A percentile compares a stretch with the other conserved stretches of the same genome.
Evolutionary conservation across 2,797 vertebrate species (phyloP).

Genomic region (Kryptolebias ocellatus): DNA sequence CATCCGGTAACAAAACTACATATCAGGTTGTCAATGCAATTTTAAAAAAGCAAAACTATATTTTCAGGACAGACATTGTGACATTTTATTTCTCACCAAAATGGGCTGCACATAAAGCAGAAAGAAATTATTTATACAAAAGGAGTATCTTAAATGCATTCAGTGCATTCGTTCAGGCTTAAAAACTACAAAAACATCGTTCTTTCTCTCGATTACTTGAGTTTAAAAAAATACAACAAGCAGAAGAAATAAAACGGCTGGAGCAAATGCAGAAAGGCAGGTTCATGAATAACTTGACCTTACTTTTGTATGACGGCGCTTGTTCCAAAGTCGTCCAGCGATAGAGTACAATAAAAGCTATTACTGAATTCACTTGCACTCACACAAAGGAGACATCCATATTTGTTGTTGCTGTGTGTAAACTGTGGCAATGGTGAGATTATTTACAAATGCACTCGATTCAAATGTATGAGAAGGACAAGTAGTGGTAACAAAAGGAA

Average conservation of each 20-base stretch:
- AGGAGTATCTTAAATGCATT: background rate
- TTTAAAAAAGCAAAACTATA: too few relatives aligned
- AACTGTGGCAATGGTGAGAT: conserved; percentile 45
- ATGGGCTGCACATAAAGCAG: too few relatives aligned
- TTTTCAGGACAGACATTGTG: too few relatives aligned
- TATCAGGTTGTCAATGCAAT: too few relatives aligned
- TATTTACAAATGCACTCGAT: conserved; percentile 63
- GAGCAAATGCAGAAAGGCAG: conserved; percentile 37
- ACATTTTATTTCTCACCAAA: too few relatives aligned
- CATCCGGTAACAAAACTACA: too few relatives aligned
- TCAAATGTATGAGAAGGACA: conserved; percentile 44
- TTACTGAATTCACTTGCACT: conserved; percentile 35
- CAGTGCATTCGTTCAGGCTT: background rate
- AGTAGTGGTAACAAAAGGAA: conserved; percentile 42
- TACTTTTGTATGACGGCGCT: conserved; percentile 33
- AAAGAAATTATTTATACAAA: too few relatives aligned
- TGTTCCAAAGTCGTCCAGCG: conserved; percentile 39
- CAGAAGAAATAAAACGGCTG: conserved; percentile 15
- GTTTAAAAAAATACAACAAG: conserved; percentile 48
- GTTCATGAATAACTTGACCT: conserved; percentile 62
- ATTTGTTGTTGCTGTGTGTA: conserved; percentile 29
- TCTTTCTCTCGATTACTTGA: conserved; percentile 40
- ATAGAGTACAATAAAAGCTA: conserved; percentile 41
- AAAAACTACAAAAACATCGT: conserved; percentile 27
- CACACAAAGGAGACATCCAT: conserved; percentile 14